phyloP scores from a whole-genome alignment of 2,888 invertebrate species.

The Hetaerina titia region DNA sequence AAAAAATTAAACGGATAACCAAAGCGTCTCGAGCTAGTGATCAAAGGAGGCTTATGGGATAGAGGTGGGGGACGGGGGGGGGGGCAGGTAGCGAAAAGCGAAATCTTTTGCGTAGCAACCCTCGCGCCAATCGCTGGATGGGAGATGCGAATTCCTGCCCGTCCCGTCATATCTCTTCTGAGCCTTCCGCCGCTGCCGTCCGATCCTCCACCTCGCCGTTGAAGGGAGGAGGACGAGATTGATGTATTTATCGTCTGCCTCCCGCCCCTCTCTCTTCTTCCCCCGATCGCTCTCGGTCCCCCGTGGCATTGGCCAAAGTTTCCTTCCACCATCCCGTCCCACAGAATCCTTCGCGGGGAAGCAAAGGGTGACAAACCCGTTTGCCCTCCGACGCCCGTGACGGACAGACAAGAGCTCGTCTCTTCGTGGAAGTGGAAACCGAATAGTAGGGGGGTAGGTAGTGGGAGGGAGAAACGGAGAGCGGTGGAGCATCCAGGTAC shows the following conservation, averaged over 20 bases:
- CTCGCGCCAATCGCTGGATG: background rate
- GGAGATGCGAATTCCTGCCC: conserved; percentile 33
- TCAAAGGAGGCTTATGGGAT: background rate
- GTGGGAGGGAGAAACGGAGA: background rate
- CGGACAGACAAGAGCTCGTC: conserved; percentile 14
- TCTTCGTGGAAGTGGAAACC: background rate
- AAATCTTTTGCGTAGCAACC: background rate
- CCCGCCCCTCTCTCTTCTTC: background rate
- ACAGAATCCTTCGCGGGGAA: conserved; percentile 28
- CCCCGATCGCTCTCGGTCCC: background rate
- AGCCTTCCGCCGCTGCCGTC: background rate
- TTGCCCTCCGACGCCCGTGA: conserved; percentile 19
- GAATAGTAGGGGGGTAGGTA: background rate
- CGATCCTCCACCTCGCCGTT: background rate
- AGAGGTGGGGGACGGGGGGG: background rate
- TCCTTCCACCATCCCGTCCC: background rate
- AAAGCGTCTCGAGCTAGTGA: background rate
- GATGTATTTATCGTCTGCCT: conserved; percentile 43
- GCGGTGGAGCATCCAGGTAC: background rate
- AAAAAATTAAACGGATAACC: background rate
- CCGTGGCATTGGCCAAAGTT: background rate
- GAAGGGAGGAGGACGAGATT: conserved; percentile 31
- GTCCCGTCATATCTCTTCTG: conserved; percentile 52
- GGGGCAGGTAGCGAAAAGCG: background rate
- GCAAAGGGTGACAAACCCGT: conserved; percentile 66